Evolutionary conservation across 2,888 invertebrate species (phyloP).

Genomic region (Leucozona laternaria): DNA sequence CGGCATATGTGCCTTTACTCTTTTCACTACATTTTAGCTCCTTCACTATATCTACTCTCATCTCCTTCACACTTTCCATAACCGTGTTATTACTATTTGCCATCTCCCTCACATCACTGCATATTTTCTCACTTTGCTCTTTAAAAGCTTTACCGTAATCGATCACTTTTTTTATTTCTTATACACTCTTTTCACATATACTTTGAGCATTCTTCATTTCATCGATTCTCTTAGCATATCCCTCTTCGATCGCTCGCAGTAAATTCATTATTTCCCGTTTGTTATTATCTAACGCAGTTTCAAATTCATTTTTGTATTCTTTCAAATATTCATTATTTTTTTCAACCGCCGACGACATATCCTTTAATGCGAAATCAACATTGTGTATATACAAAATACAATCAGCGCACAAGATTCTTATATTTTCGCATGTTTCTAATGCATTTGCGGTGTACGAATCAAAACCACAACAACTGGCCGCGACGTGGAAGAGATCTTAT

Average conservation of each 20-base stretch:
- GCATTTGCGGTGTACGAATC: not conserved
- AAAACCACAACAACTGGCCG: not conserved
- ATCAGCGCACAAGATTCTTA: constrained; percentile 2
- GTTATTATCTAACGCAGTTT: constrained; percentile 12
- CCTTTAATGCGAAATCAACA: not conserved
- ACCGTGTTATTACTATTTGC: not conserved
- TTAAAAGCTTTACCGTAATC: not conserved
- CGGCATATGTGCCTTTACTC: not conserved
- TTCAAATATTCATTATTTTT: constrained; percentile 18
- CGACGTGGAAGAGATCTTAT: not conserved
- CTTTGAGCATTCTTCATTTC: not conserved
- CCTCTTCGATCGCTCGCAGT: not conserved
- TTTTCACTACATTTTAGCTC: constrained; percentile 4
- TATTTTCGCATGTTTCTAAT: constrained; percentile 6
- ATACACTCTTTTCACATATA: not conserved
- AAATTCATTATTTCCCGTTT: too few relatives aligned
- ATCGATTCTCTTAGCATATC: not conserved
- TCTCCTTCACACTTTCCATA: constrained; percentile 3
- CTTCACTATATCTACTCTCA: constrained; percentile 2
- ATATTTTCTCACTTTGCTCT: not conserved
- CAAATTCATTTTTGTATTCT: constrained; percentile 21
- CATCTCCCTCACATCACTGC: not conserved
- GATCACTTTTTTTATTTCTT: too few relatives aligned
- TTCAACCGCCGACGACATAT: not conserved
- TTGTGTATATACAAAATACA: constrained; percentile 24